Evolutionary conservation across 2,888 invertebrate species (phyloP), one percentile per base, ranked within the genome.

Genomic region (Ormyrus nitidulus): DNA sequence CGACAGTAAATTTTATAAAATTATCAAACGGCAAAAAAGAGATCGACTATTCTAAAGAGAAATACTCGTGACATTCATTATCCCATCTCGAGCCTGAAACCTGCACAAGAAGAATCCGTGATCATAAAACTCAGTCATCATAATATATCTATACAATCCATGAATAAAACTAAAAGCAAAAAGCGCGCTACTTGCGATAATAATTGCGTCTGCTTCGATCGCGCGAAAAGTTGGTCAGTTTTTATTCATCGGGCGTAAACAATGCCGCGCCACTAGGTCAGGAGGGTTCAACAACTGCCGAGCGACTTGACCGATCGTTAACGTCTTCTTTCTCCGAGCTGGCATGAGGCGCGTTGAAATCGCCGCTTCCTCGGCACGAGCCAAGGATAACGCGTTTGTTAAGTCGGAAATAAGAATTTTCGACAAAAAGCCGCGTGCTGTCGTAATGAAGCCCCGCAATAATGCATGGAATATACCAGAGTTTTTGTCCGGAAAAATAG

Each of bases 271-370:
- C 62, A 59, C 56, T 44, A 34, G 13, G 49, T 74, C 58, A 5
- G 10, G 48, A 59, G 62, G 54, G 71, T 71, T 65, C 56, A 58
- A 51, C 53, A 48, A 48, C 59, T 13, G 68, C 73, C 13, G 73
- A 62, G 68, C 72, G 13, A 19, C 44, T 73, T 54, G 62, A 66
- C 62, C 2, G 72, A 61, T 78, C 78, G 72, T 78, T 78, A 78
- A 78, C 53, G 59, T 68, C 70, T 77, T 58, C 48, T 48, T 49
- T 69, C 19, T 6, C 19, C 49, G 58, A 13, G 19, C 19, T 2
- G 19, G 19, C 19, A 19, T 19, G 6, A 7, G 8, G n/a, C 19
- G 49, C 56, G n/a, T 56, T 56, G 56, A 56, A 56, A 56, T 56
- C 56, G n/a, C n/a, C 56, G 8, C n/a, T 11, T 56, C 6, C 56